phyloP scores from a whole-genome alignment of 2,888 invertebrate species.

The Lochmaea capreae region DNA sequence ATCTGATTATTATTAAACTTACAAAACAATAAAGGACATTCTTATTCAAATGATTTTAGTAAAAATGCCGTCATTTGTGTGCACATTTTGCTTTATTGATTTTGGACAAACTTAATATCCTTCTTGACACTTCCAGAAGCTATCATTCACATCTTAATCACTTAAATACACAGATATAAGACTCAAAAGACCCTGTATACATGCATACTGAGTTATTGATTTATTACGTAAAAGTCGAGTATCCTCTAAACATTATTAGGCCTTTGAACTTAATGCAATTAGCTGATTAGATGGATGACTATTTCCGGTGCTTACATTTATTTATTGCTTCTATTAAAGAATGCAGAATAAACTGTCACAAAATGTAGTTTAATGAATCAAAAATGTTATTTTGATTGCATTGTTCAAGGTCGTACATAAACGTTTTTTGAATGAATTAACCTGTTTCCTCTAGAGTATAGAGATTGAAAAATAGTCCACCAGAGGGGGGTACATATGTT shows the following conservation, averaged over 20 bases:
- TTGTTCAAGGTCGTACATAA: too few relatives aligned
- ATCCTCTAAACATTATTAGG: background rate
- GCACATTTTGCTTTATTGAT: background rate
- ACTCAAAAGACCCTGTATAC: background rate
- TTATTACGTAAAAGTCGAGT: background rate
- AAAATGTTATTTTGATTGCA: too few relatives aligned
- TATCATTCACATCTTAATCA: background rate
- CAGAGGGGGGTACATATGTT: too few relatives aligned
- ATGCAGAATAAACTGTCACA: background rate
- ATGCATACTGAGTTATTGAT: background rate
- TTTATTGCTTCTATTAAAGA: background rate
- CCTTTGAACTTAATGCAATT: conserved; percentile 1
- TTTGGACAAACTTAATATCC: too few relatives aligned
- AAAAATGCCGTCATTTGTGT: background rate
- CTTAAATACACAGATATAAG: background rate
- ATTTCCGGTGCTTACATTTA: background rate
- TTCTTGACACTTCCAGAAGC: background rate
- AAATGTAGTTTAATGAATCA: background rate
- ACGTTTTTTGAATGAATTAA: too few relatives aligned
- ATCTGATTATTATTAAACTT: background rate
- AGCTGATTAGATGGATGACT: background rate
- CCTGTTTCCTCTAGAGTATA: too few relatives aligned
- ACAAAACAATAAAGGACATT: background rate
- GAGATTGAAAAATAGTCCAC: too few relatives aligned
- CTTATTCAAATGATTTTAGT: background rate